A percentile compares a stretch with the other conserved stretches of the same genome.
Evolutionary conservation across 2,888 invertebrate species (phyloP).

Genomic region (Andrena hattorfiana): DNA sequence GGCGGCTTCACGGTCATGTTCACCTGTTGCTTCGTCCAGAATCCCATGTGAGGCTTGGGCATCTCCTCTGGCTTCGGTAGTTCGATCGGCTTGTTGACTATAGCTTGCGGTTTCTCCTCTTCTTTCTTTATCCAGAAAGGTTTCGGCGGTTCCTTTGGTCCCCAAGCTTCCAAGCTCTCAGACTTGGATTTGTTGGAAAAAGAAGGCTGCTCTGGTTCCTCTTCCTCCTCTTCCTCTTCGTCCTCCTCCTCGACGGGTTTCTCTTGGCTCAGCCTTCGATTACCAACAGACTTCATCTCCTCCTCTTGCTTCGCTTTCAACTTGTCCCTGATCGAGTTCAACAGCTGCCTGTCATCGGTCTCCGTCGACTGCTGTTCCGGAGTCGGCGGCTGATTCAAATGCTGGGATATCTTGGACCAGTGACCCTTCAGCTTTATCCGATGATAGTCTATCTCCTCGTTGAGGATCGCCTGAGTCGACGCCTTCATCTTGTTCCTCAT

Average conservation of each 20-base stretch:
- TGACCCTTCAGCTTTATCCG: conserved; percentile 85
- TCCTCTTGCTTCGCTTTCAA: conserved; percentile 86
- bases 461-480: conserved; percentile 85
- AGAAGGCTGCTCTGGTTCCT: conserved; percentile 63
- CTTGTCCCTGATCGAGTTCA: conserved; percentile 86
- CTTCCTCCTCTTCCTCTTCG: conserved; percentile 61
- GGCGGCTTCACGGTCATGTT: conserved; percentile 80
- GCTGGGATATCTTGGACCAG: conserved; percentile 82
- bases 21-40: conserved; percentile 84
- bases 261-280: conserved; percentile 63
- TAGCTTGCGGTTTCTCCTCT: conserved; percentile 74
- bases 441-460: conserved; percentile 84
- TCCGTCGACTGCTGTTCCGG: conserved; percentile 76
- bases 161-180: conserved; percentile 68
- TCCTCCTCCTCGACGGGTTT: conserved; percentile 59
- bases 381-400: conserved; percentile 73
- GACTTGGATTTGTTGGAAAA: conserved; percentile 65
- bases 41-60: conserved; percentile 84
- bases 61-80: conserved; percentile 81
- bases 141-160: conserved; percentile 67
- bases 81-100: conserved; percentile 70
- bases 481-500: conserved; percentile 88
- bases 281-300: conserved; percentile 82
- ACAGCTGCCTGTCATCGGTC: conserved; percentile 85
- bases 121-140: conserved; percentile 80